Evolutionary conservation across 2,113 vertebrate species (phyloP).

Genomic region (Zeus faber): DNA sequence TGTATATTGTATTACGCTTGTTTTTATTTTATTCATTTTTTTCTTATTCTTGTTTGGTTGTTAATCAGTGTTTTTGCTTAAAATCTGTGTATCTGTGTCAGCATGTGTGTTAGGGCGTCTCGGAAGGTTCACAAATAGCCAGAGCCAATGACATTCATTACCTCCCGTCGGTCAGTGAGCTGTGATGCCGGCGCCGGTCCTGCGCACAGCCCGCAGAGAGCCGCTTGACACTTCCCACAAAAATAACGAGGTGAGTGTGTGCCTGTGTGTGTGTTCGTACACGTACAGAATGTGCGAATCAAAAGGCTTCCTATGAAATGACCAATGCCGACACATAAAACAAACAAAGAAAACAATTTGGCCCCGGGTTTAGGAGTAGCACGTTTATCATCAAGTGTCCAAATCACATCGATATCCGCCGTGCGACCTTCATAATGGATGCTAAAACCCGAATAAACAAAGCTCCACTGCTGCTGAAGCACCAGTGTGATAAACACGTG

Average conservation of each 20-base stretch:
- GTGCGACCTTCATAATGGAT: neutral
- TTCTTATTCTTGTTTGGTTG: no score
- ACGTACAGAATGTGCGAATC: neutral
- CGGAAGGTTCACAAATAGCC: slow-evolving; percentile 1
- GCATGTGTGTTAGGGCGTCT: neutral
- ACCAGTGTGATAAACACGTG: slow-evolving; percentile 15
- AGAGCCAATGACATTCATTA: slow-evolving; percentile 3
- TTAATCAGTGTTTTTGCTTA: no score
- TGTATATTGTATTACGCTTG: no score
- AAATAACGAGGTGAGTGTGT: slow-evolving; percentile 1
- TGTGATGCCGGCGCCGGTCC: neutral
- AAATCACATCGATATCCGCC: neutral
- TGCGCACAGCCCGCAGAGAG: neutral
- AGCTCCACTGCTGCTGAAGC: slow-evolving; percentile 29
- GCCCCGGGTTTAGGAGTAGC: neutral
- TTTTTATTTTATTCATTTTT: no score
- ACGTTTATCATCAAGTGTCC: slow-evolving; percentile 4
- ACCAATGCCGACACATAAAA: no score
- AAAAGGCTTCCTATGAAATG: no score
- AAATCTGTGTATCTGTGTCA: slow-evolving; percentile 6
- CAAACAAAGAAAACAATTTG: no score
- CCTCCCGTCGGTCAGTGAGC: neutral
- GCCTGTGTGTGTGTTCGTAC: slow-evolving; percentile 1
- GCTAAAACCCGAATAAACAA: neutral
- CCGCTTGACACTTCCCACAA: neutral